Base-by-base conservation (phyloP, 1,140 invertebrate species). In the Zaprionus vittiger region DNA sequence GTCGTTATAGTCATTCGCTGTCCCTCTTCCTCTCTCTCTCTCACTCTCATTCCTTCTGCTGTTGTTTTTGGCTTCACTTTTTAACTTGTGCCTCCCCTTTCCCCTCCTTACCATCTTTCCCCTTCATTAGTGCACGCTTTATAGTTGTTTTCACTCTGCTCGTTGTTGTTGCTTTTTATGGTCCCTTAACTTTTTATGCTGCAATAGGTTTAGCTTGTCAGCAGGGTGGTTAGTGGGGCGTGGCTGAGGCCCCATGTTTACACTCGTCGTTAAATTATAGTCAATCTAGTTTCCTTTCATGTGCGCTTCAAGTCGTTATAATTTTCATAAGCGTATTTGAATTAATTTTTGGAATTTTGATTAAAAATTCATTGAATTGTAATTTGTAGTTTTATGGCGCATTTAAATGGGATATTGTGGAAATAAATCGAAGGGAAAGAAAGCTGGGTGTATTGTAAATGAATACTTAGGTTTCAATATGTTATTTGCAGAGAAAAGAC, bases 1-100 rank as follows among this genome's bases (percentile, higher is more conserved):
- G 85, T 90, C 85, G 84, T 87, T 87, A 87, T 69, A 76, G 66
- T 67, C 83, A 44, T 70, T 73, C 59, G 54, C 44, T 38, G 37
- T 62, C 73, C 57, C 69, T 38, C 60, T 60, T 34, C 20, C 26
- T 37, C 47, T n/a, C 20, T 20, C 20, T 28, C 41, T 44, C 41
- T 49, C 11, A n/a, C 41, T 69, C 12, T 47, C 41, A 1, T 3
- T 44, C 15, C 0, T 44, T 17, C 3, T 47, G 15, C 41, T 54
- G 60, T 72, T 72, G 38, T 65, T 60, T 34, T 44, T 61, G 44
- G 41, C 49, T 38, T 73, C 52, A 73, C 71, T 77, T 73, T 74
- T 73, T 74, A 77, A 67, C 74, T 77, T 73, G 47, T 63, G 74
- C 64, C 41, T 17, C 17, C 34, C 17, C 72, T 31, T 12, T 15